Evolutionary conservation across 2,113 vertebrate species (phyloP), one percentile per base, ranked within the genome.

Genomic region (Pelobates fuscus): DNA sequence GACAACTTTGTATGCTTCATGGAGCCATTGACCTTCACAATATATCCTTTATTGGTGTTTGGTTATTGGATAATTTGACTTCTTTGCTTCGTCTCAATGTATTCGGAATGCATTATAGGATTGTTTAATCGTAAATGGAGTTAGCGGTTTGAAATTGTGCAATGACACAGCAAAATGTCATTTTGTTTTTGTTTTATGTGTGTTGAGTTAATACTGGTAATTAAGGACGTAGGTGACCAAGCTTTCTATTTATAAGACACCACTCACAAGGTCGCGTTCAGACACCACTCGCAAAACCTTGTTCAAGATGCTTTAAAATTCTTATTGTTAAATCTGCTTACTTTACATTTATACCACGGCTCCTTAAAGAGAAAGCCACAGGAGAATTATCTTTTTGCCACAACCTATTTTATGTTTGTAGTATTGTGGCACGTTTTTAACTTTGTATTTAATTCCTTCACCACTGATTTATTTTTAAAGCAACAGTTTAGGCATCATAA

Each of bases 91-190:
- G 12, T 27, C 41, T 29, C 37, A 21, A n/a, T 18, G 11, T 12
- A 54, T 25, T 43, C 5, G 30, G 21, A 23, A 29, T 58, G 41
- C 32, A 75, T 75, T 67, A 32, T 29, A 44, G 20, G 29, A n/a
- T 29, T 29, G 29, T 29, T 12, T 52, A 29, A 63, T 18, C 17
- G n/a, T n/a, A n/a, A n/a, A 37, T 32, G 30, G 14, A 63, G 27
- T 29, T 32, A 2, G 55, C 8, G 55, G 54, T 67, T 20, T n/a
- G n/a, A 24, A 43, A 44, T 23, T 8, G n/a, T 8, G 8, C 37
- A 41, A 7, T 24, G 24, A 26, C 27, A 2, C 15, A 24, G n/a
- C 21, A 18, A 8, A 61, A 12, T 52, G 18, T 14, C 18, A 63
- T 37, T n/a, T 10, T 32, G 26, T 29, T 61, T 18, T 61, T 17